phyloP scores from a whole-genome alignment of 2,888 invertebrate species.

The Idaea biselata region DNA sequence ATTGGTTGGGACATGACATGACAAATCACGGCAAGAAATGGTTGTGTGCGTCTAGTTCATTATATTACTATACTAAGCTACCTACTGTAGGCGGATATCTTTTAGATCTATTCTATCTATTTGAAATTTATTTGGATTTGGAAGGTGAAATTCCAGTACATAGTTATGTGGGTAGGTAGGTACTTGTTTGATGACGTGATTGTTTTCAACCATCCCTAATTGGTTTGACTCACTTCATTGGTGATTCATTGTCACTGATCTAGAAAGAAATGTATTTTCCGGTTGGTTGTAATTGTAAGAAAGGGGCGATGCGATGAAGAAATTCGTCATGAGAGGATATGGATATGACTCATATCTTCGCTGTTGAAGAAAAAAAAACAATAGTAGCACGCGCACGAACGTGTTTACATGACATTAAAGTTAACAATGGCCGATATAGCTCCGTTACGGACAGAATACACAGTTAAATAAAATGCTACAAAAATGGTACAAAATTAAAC shows the following conservation, averaged over 20 bases:
- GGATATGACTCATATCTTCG: conserved; percentile 14
- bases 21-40: neutral
- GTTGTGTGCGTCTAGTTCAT: neutral
- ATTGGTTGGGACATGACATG: neutral
- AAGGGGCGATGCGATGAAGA: conserved; percentile 11
- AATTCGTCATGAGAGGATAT: conserved; percentile 15
- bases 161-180: neutral
- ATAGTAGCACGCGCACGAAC: neutral
- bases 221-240: neutral
- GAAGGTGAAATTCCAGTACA: too few species aligned
- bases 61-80: neutral
- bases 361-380: conserved; percentile 12
- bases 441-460: too few species aligned
- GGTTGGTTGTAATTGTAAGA: conserved; percentile 7
- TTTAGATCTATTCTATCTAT: too few species aligned
- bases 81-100: too few species aligned
- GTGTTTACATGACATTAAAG: conserved; percentile 8
- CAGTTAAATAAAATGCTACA: neutral
- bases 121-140: too few species aligned
- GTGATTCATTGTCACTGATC: neutral
- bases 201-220: neutral
- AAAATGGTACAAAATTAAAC: conserved; percentile 5
- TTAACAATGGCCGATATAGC: conserved; percentile 13
- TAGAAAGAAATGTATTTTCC: neutral
- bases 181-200: neutral